Conservation (phyloP, 1,140 invertebrate species). For the Ladona fulva region DNA sequence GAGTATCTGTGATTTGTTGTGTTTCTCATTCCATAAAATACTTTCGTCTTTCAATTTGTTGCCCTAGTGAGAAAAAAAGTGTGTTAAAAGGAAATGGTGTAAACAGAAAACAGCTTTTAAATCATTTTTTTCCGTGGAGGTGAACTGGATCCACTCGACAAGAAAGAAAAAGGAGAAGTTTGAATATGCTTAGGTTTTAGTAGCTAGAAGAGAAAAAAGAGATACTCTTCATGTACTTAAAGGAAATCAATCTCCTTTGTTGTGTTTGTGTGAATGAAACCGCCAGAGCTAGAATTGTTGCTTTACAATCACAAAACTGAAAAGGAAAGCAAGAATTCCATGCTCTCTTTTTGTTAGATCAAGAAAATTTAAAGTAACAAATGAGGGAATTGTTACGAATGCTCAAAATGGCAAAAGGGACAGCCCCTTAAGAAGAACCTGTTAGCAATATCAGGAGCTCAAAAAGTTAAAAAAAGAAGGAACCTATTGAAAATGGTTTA, state of each 20-base stretch:
- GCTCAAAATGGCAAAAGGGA: background rate
- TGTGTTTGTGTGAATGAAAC: background rate
- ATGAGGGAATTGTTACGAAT: background rate
- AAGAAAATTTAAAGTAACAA: background rate
- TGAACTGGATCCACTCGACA: background rate
- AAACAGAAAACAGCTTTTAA: background rate
- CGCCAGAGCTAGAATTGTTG: background rate
- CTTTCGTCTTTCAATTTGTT: background rate
- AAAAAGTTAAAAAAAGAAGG: background rate
- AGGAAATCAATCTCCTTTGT: background rate
- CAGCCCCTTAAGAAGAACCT: background rate
- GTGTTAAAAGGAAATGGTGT: background rate
- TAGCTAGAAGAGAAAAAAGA: background rate
- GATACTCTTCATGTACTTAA: background rate
- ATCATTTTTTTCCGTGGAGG: background rate
- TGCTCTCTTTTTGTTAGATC: background rate
- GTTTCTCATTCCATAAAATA: background rate
- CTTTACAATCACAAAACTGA: background rate
- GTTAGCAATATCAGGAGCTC: constrained; percentile 4
- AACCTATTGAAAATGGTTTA: background rate
- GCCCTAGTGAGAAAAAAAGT: background rate
- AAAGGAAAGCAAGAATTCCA: background rate
- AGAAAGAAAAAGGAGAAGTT: background rate
- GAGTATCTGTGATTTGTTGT: constrained; percentile 61
- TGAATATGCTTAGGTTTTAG: background rate